These are phyloP conservation scores for Laspeyria flexula DNA, from an alignment of 2,888 invertebrate species.

Conservation along the genomic window DNA sequence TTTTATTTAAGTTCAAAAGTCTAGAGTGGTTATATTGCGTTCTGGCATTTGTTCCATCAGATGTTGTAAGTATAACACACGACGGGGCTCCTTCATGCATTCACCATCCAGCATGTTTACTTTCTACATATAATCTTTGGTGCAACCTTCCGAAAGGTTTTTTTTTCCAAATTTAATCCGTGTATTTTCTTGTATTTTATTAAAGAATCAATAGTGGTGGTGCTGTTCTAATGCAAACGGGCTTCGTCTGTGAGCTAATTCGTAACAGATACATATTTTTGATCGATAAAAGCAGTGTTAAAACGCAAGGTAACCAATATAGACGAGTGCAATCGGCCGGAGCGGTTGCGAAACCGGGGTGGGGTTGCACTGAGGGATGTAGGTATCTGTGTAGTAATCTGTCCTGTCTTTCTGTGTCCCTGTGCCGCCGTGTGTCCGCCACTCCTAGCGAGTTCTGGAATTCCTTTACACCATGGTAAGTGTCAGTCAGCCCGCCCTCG, in stretches of 20 bases:
- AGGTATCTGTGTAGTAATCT: conserved; percentile 88
- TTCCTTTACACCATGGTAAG: conserved; percentile 99
- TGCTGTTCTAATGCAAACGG: conserved; percentile 86
- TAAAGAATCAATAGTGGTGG: conserved; percentile 63
- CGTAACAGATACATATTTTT: conserved; percentile 53
- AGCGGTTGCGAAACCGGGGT: conserved; percentile 80
- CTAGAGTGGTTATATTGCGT: conserved; percentile 86
- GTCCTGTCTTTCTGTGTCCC: conserved; percentile 90
- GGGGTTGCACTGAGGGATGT: conserved; percentile 86
- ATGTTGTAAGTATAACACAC: conserved; percentile 61
- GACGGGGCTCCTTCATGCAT: conserved; percentile 66
- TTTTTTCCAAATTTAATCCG: conserved; percentile 39
- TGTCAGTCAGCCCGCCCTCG: conserved; percentile 89
- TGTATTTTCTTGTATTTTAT: conserved; percentile 22
- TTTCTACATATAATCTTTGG: conserved; percentile 63
- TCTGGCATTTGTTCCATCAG: conserved; percentile 81
- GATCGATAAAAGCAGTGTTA: conserved; percentile 73
- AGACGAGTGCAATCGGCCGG: conserved; percentile 80
- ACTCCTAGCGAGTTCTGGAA: conserved; percentile 98
- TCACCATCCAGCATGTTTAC: conserved; percentile 72
- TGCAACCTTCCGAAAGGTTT: conserved; percentile 63
- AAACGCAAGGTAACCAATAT: conserved; percentile 85
- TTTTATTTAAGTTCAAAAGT: conserved; percentile 84
- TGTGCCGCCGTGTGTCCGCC: conserved; percentile 89
- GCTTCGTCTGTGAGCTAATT: conserved; percentile 69